Base-by-base conservation (phyloP, 2,888 invertebrate species). In the Phengaris arion region DNA sequence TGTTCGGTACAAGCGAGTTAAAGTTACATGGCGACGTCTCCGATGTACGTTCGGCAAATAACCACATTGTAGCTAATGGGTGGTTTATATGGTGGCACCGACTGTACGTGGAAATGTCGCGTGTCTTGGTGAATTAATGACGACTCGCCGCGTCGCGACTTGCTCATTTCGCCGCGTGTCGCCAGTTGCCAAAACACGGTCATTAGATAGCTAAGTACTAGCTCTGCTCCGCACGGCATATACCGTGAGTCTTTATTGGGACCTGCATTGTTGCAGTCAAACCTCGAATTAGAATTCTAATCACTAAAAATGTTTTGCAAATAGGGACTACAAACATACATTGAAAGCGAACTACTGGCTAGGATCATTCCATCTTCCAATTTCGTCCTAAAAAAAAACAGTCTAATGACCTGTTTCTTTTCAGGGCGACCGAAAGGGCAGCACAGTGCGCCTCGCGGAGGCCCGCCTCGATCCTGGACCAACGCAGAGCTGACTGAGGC, bases 391-490 rank as follows among this genome's bases (percentile, higher is more conserved):
- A 15, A 15, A 57, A 57, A 57, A 8, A 15, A 3, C 8, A 48
- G 55, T 45, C 64, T 64, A 64, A 64, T 64, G 2, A 6, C 64
- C 12, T 45, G 2, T 35, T 64, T 45, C 12, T 10, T 64, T 64
- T 6, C 94, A 95, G 97, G 97, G 84, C 94, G 98, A 84, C 97
- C 98, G 75, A 98, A 98, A 87, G 98, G 98, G 70, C 98, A 98
- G 85, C 98, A 98, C 91, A 97, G 97, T 83, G 98, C 98, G 59
- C 98, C 98, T 46, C 94, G 98, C 81, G 98, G 98, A 46, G 98
- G 98, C 12, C 98, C 98, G 12, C 98, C 98, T 0, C 94, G 98
- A 75, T 98, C 98, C 1, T 98, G 98, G 98, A 98, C 98, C 78
- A 98, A 98, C 91, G 97, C 97, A 57, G 98, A 98, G 85, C 94